Percentiles rank a stretch among this genome's conserved stretches.
phyloP scores from a whole-genome alignment of 2,113 vertebrate genomes.

The Panurus biarmicus region DNA sequence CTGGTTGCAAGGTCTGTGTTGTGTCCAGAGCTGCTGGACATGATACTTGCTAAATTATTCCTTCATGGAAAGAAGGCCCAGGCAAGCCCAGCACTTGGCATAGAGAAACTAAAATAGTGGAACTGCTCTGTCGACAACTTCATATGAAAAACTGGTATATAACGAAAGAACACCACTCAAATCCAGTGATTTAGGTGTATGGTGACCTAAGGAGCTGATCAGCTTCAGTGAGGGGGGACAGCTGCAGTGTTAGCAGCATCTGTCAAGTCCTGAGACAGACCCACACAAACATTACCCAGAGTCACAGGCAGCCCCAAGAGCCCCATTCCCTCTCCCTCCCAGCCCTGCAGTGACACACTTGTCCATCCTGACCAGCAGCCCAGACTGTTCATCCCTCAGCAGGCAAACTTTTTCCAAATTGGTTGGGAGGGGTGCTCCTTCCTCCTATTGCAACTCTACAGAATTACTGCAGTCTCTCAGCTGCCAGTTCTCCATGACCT shows the following conservation, averaged over 20 bases:
- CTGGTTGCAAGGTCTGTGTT: neutral
- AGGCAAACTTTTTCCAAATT: neutral
- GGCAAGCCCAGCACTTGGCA: neutral
- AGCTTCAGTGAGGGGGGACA: neutral
- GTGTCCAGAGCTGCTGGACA: neutral
- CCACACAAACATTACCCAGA: neutral
- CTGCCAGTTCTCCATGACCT: neutral
- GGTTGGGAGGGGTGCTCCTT: neutral
- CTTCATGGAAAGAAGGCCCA: neutral
- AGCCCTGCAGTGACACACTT: neutral
- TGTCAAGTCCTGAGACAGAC: neutral
- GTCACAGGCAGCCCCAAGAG: accelerated
- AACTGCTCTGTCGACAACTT: neutral
- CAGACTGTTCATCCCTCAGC: neutral
- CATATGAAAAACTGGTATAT: neutral
- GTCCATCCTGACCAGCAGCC: neutral
- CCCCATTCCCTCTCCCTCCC: neutral
- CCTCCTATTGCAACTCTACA: neutral
- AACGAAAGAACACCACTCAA: neutral
- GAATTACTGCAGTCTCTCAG: neutral
- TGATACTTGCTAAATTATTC: neutral
- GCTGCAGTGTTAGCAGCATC: neutral
- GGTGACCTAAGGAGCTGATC: neutral
- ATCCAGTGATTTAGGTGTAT: neutral
- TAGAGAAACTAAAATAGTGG: neutral